Percentiles rank a stretch among this genome's conserved stretches.
These are phyloP conservation scores for Geotrypetes seraphini DNA, from an alignment of 2,797 vertebrate species.

Conservation along the genomic window DNA sequence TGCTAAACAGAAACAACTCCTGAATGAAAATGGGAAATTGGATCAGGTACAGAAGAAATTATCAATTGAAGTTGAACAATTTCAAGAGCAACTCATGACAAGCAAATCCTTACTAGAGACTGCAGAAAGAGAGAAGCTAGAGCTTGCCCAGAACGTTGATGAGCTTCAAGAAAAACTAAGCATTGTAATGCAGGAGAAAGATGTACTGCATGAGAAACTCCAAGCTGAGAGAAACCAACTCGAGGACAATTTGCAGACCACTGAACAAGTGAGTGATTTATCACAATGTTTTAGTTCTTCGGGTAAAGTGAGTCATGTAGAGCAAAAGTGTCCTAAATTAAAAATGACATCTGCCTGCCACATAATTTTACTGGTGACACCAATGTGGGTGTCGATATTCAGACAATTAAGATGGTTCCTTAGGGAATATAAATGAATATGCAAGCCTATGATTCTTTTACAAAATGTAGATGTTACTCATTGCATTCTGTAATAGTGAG, in stretches of 20 bases:
- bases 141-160: not conserved
- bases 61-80: not conserved
- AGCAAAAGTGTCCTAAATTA: too few species aligned
- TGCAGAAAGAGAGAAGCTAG: not conserved
- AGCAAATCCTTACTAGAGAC: not conserved
- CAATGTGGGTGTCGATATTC: too few species aligned
- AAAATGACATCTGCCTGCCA: too few species aligned
- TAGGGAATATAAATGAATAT: too few species aligned
- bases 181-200: slow-evolving; percentile 1
- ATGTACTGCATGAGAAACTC: slow-evolving; percentile 16
- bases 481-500: too few species aligned
- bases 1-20: not conserved
- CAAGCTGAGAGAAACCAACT: slow-evolving; percentile 20
- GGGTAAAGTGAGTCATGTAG: too few species aligned
- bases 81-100: too few species aligned
- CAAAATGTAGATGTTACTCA: too few species aligned
- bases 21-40: not conserved
- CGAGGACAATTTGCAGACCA: slow-evolving; percentile 9
- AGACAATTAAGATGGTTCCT: too few species aligned
- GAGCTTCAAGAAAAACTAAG: slow-evolving; percentile 1
- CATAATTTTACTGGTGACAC: too few species aligned
- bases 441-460: too few species aligned
- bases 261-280: slow-evolving; percentile 24
- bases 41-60: not conserved
- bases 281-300: too few species aligned